A percentile compares a stretch with the other conserved stretches of the same genome.
phyloP scores from a whole-genome alignment of 2,888 invertebrate species.

The Stomorhina lunata region DNA sequence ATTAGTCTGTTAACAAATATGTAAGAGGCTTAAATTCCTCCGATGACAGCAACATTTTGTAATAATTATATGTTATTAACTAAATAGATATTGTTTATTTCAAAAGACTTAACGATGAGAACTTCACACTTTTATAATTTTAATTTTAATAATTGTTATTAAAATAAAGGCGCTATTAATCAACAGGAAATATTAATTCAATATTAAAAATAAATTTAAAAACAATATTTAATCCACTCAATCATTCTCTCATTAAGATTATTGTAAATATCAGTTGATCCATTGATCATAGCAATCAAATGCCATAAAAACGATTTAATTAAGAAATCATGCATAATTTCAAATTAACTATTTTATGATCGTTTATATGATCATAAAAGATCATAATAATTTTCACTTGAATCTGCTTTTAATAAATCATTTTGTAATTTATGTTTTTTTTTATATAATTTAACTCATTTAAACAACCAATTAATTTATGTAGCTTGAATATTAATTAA shows the following conservation, averaged over 20 bases:
- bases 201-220: neutral
- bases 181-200: slow-evolving; percentile 1
- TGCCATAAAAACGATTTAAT: neutral
- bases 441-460: neutral
- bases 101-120: too few species aligned
- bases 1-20: too few species aligned
- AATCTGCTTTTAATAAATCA: neutral
- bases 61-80: too few species aligned
- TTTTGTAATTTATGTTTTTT: neutral
- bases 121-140: neutral
- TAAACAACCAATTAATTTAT: slow-evolving; percentile 41
- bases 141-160: neutral
- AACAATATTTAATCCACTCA: neutral
- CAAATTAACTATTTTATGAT: too few species aligned
- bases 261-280: neutral
- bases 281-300: neutral
- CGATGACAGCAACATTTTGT: too few species aligned
- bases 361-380: too few species aligned
- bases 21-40: too few species aligned
- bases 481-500: slow-evolving; percentile 4
- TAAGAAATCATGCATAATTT: too few species aligned
- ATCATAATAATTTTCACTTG: too few species aligned
- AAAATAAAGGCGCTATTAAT: neutral
- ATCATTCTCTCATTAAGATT: neutral
- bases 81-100: neutral